phyloP scores from a whole-genome alignment of 2,888 invertebrate species.

The Tridacna crocea region DNA sequence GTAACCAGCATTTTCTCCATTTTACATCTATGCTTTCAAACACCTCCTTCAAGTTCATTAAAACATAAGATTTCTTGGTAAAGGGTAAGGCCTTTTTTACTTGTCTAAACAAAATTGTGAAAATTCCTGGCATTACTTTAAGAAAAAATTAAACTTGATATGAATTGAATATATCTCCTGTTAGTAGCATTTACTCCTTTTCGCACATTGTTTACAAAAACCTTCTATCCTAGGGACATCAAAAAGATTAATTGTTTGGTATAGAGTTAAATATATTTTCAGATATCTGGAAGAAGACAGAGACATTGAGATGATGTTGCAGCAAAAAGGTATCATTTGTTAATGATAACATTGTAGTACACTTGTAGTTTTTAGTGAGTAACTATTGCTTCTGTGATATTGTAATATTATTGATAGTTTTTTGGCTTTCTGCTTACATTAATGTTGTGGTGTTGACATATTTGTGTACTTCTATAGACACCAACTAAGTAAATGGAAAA shows the following conservation, averaged over 20 bases:
- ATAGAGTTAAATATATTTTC: not conserved
- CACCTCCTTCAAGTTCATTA: no score
- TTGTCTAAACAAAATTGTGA: no score
- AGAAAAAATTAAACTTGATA: no score
- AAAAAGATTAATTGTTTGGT: not conserved
- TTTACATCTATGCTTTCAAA: no score
- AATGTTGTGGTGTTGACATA: not conserved
- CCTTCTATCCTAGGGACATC: not conserved
- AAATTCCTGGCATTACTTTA: no score
- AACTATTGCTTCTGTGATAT: not conserved
- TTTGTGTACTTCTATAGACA: no score
- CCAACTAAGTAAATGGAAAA: no score
- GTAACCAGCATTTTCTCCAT: not conserved
- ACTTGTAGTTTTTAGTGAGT: not conserved
- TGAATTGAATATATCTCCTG: no score
- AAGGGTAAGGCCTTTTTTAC: no score
- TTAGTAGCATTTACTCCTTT: not conserved
- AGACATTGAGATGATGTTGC: conserved; percentile 76
- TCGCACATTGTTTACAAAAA: not conserved
- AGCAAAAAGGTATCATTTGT: conserved; percentile 70
- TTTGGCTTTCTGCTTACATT: not conserved
- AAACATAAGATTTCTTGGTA: no score
- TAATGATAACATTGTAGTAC: not conserved
- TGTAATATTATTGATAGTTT: not conserved
- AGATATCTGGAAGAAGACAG: conserved; percentile 82